Conservation (phyloP, 2,888 invertebrate genomes). For the Meloe dianella region DNA sequence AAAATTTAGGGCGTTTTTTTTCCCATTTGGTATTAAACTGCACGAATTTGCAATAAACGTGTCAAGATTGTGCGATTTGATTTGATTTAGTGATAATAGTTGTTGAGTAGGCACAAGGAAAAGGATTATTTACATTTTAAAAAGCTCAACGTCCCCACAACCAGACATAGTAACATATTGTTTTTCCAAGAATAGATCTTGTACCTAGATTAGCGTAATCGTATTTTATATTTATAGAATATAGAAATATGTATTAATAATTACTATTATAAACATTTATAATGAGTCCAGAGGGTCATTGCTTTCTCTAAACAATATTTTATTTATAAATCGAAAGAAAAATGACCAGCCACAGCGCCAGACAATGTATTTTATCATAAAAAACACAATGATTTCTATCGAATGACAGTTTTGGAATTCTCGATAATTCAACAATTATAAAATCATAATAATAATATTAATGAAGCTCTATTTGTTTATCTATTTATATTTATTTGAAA, state of each 20-base stretch:
- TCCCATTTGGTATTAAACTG: too few species aligned
- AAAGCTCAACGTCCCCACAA: constrained; percentile 14
- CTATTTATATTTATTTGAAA: not conserved
- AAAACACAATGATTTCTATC: constrained; percentile 4
- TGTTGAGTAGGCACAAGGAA: too few species aligned
- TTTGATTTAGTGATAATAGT: too few species aligned
- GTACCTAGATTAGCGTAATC: constrained; percentile 39
- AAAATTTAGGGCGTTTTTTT: too few species aligned
- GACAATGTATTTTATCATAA: constrained; percentile 31
- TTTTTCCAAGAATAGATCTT: constrained; percentile 38
- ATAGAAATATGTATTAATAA: constrained; percentile 35
- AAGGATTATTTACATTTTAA: not conserved
- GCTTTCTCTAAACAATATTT: constrained; percentile 41
- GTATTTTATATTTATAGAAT: constrained; percentile 20
- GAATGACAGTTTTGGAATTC: constrained; percentile 1
- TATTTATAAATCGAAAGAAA: constrained; percentile 44
- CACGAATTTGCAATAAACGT: too few species aligned
- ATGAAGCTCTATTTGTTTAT: not conserved
- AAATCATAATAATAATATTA: not conserved
- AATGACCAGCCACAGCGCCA: constrained; percentile 43
- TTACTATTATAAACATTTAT: constrained; percentile 46
- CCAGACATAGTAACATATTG: constrained; percentile 18
- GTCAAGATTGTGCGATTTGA: too few species aligned
- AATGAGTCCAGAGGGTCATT: constrained; percentile 52
- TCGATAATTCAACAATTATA: constrained; percentile 1